Evolutionary conservation across 2,113 vertebrate species (phyloP), one percentile per base, ranked within the genome.

Genomic region (Coregonus clupeaformis): DNA sequence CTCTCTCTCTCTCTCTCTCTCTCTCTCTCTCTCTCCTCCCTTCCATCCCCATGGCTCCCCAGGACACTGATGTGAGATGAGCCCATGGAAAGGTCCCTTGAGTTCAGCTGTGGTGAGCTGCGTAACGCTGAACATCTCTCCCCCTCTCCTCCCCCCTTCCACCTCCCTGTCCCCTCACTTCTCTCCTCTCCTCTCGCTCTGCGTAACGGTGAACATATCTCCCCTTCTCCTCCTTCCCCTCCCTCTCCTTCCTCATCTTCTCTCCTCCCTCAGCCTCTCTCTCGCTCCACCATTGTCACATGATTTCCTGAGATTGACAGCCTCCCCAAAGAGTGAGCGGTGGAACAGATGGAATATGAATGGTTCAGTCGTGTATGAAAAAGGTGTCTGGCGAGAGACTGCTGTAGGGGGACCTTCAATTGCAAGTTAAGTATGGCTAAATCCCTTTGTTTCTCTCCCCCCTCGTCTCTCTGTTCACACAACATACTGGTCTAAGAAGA

Each of bases 341-440:
- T 90, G 93, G 92, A 94, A 95, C 96, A 98, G 97, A 98, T 98
- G 97, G 97, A 97, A 97, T 94, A 95, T 96, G 94, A 96, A 96
- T 95, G 94, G 95, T 94, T 97, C 96, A 96, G 91, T 96, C 95
- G 94, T 95, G 95, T 94, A 96, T 95, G 95, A 93, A 93, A 92
- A 93, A 93, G 89, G 92, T 93, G 90, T 90, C 88, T 90, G 88
- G 91, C 85, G 87, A 88, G 84, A 82, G 83, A 90, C 86, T 82
- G 85, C 77, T 87, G 82, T 80, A 84, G 82, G 72, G 89, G 88
- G 86, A 88, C 82, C 78, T 76, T 87, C 87, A 86, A 86, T 90
- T 82, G 89, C 73, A 75, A 89, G 86, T 89, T 91, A 89, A 92
- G 84, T 89, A 89, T 81, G 84, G 87, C 84, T 87, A 86, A 88